A percentile compares a stretch with the other conserved stretches of the same genome.
These are phyloP conservation scores for Sesia apiformis DNA, from an alignment of 2,888 invertebrate species.

Conservation along the genomic window DNA sequence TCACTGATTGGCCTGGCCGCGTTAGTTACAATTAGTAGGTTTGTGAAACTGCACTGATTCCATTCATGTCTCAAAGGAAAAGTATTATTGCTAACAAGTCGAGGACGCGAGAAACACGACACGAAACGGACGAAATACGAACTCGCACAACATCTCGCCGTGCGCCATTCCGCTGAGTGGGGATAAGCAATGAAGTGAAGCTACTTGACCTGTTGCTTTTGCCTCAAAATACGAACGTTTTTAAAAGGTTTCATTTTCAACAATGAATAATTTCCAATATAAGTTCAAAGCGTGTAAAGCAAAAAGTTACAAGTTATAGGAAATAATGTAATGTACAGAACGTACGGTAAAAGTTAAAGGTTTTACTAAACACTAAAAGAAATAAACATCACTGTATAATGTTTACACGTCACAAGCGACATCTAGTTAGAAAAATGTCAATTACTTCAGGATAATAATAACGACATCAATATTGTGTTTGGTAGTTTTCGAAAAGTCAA, in stretches of 20 bases:
- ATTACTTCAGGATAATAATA: background rate
- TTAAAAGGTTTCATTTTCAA: too few relatives aligned
- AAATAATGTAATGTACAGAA: too few relatives aligned
- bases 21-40: background rate
- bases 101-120: slow-evolving; percentile 57
- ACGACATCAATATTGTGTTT: too few relatives aligned
- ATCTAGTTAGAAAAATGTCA: background rate
- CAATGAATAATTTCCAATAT: too few relatives aligned
- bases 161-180: slow-evolving; percentile 50
- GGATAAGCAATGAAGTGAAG: slow-evolving; percentile 57
- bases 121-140: slow-evolving; percentile 26
- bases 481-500: too few relatives aligned
- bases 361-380: too few relatives aligned
- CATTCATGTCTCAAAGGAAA: slow-evolving; percentile 37
- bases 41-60: slow-evolving; percentile 16
- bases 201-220: slow-evolving; percentile 45
- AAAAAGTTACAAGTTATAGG: too few relatives aligned
- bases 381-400: background rate
- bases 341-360: too few relatives aligned
- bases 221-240: background rate
- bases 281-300: too few relatives aligned
- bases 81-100: slow-evolving; percentile 19
- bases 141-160: slow-evolving; percentile 54
- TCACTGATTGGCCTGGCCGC: background rate
- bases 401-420: background rate